Percentiles rank a stretch among this genome's conserved stretches.
phyloP scores from a whole-genome alignment of 2,797 vertebrate species.

The Yasuhikotakia modesta region DNA sequence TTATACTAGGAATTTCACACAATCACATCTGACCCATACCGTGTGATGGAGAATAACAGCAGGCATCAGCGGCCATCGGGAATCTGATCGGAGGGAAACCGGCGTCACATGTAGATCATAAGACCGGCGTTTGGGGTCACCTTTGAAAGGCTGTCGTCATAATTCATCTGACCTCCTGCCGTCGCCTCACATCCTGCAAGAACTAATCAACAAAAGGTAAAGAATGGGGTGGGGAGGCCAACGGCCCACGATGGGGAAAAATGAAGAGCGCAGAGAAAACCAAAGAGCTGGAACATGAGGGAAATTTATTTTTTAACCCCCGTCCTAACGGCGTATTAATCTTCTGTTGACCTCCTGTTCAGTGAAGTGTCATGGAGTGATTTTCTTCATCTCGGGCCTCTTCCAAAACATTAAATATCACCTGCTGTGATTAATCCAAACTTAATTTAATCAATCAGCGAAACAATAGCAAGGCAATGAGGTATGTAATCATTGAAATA shows the following conservation, averaged over 20 bases:
- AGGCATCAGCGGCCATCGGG: slow-evolving; percentile 39
- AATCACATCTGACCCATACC: slow-evolving; percentile 11
- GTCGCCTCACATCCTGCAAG: slow-evolving; percentile 55
- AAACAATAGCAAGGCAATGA: slow-evolving; percentile 99
- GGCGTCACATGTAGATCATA: slow-evolving; percentile 49
- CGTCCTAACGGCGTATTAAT: slow-evolving; percentile 87
- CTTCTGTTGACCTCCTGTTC: slow-evolving; percentile 85
- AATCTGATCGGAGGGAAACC: slow-evolving; percentile 37
- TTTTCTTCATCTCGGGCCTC: slow-evolving; percentile 78
- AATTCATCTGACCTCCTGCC: slow-evolving; percentile 58
- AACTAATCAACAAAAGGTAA: slow-evolving; percentile 66
- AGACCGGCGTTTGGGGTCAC: slow-evolving; percentile 36
- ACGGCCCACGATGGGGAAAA: slow-evolving; percentile 65
- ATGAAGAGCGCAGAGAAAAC: slow-evolving; percentile 69
- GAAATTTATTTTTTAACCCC: slow-evolving; percentile 77
- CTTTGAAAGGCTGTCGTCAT: slow-evolving; percentile 58
- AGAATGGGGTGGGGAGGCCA: slow-evolving; percentile 59
- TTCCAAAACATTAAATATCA: slow-evolving; percentile 94
- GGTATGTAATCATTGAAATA: slow-evolving; percentile 98
- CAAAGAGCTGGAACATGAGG: slow-evolving; percentile 68
- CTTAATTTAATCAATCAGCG: slow-evolving; percentile 99
- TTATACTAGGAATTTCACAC: neutral
- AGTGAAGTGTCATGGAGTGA: slow-evolving; percentile 83
- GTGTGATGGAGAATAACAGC: slow-evolving; percentile 32
- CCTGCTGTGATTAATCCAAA: slow-evolving; percentile 97